These are phyloP conservation scores for Scylla paramamosain DNA, from an alignment of 1,140 invertebrate genomes.

Conservation along the genomic window DNA sequence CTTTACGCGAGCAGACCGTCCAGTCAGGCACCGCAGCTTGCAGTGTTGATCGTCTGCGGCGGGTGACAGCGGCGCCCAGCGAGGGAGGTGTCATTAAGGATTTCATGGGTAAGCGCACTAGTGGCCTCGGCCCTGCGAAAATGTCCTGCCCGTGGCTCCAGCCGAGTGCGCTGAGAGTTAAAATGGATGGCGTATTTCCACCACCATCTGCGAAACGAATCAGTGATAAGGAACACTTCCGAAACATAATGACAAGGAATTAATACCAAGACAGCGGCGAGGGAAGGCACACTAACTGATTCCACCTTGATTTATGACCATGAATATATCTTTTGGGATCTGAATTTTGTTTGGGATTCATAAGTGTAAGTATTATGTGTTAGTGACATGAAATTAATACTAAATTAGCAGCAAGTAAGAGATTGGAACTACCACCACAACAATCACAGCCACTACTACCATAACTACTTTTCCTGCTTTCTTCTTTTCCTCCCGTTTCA, in stretches of 20 bases:
- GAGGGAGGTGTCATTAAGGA: constrained; percentile 19
- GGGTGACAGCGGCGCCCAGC: not conserved
- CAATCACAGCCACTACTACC: too few species aligned
- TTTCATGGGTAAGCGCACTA: not conserved
- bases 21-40: not conserved
- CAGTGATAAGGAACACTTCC: not conserved
- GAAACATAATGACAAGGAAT: not conserved
- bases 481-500: too few species aligned
- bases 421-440: too few species aligned
- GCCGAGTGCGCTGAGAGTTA: not conserved
- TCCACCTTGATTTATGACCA: not conserved
- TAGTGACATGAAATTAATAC: too few species aligned
- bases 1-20: not conserved
- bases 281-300: not conserved
- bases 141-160: not conserved
- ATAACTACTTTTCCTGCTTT: too few species aligned
- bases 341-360: not conserved
- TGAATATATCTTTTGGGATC: not conserved
- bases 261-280: not conserved
- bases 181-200: not conserved
- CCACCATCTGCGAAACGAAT: not conserved
- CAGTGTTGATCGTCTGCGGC: not conserved
- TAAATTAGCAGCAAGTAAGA: too few species aligned
- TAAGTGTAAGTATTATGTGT: too few species aligned
- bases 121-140: not conserved